Evolutionary conservation across 1,140 invertebrate species (phyloP).

Genomic region (Drosophila seguyi): DNA sequence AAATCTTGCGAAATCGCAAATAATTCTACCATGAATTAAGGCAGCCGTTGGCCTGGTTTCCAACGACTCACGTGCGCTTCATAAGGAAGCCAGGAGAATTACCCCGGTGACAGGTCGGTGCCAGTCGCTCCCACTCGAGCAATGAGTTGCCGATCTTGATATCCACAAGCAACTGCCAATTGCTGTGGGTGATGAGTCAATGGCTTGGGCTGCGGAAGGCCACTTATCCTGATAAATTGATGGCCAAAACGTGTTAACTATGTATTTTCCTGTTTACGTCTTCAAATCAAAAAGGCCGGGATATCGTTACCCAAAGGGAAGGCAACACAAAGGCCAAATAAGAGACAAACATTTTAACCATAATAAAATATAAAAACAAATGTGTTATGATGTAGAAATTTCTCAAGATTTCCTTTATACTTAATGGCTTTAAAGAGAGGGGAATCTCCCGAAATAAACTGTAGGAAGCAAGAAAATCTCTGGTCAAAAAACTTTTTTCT

Average conservation of each 20-base stretch:
- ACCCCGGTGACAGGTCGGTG: background rate
- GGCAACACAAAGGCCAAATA: background rate
- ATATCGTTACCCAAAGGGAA: background rate
- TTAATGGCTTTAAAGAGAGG: too few relatives aligned
- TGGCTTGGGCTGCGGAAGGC: slow-evolving; percentile 12
- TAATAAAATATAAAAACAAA: too few relatives aligned
- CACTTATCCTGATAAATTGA: slow-evolving; percentile 10
- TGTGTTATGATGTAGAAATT: background rate
- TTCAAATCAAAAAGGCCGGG: background rate
- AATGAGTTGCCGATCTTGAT: slow-evolving; percentile 19
- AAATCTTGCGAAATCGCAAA: slow-evolving; percentile 49
- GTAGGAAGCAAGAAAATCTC: background rate
- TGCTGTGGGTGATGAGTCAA: slow-evolving; percentile 3
- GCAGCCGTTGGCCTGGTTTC: slow-evolving; percentile 49
- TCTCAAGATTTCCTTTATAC: too few relatives aligned
- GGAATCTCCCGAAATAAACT: background rate
- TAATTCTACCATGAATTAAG: slow-evolving; percentile 22
- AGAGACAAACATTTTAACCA: background rate
- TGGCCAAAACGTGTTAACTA: slow-evolving; percentile 16
- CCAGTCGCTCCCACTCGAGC: slow-evolving; percentile 8
- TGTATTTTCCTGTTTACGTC: background rate
- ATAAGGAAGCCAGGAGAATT: slow-evolving; percentile 37
- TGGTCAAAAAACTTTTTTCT: background rate
- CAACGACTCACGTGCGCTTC: slow-evolving; percentile 45
- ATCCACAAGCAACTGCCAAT: background rate